A percentile compares a stretch with the other conserved stretches of the same genome.
Evolutionary conservation across 2,113 vertebrate genomes (phyloP).

Genomic region (Etheostoma spectabile): DNA sequence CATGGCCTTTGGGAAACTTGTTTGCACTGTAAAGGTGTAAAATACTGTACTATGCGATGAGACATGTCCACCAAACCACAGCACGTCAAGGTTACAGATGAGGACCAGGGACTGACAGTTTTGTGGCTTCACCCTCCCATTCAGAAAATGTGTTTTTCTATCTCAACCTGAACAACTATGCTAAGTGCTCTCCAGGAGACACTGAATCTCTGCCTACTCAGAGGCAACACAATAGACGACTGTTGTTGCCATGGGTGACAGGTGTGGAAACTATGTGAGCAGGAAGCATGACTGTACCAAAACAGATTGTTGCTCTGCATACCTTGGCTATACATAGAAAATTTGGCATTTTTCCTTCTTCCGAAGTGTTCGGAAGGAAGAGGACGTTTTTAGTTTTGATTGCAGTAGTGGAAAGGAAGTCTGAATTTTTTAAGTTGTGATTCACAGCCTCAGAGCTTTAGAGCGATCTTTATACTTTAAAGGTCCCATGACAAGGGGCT

Average conservation of each 20-base stretch:
- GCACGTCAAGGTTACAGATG: background rate
- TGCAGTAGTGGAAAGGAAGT: no score
- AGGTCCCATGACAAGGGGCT: no score
- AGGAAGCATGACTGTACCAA: background rate
- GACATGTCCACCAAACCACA: background rate
- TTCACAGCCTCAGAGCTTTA: no score
- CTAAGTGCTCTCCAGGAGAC: background rate
- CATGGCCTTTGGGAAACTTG: background rate
- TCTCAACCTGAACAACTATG: background rate
- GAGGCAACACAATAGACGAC: background rate
- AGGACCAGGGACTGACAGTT: background rate
- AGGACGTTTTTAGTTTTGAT: background rate
- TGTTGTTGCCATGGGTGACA: constrained; percentile 15
- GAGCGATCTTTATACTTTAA: no score
- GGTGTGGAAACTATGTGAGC: background rate
- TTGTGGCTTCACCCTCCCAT: background rate
- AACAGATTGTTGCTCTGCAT: background rate
- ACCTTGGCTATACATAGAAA: background rate
- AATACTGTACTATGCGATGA: background rate
- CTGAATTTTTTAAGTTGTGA: no score
- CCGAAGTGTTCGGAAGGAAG: constrained; percentile 29
- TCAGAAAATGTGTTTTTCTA: background rate
- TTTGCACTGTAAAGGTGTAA: background rate
- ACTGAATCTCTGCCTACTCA: background rate
- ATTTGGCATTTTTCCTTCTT: background rate